Evolutionary conservation across 2,113 vertebrate species (phyloP).

Genomic region (Propithecus coquereli): DNA sequence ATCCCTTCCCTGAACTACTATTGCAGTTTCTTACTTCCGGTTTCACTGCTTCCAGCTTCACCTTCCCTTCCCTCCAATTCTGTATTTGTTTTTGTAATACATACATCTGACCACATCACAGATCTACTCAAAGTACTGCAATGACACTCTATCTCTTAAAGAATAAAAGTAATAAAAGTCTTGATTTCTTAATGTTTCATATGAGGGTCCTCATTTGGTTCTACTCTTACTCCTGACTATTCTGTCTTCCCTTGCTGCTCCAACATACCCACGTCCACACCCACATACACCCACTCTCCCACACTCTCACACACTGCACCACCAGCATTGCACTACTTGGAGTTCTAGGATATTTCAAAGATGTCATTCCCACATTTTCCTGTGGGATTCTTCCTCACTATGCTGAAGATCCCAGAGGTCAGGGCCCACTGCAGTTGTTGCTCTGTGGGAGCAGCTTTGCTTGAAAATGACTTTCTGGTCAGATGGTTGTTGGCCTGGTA

Average conservation of each 20-base stretch:
- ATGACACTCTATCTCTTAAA: not conserved
- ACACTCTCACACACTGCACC: fast-evolving
- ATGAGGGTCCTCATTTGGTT: no score
- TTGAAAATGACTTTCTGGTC: not conserved
- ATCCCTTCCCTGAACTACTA: not conserved
- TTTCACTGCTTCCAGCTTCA: not conserved
- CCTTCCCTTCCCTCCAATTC: not conserved
- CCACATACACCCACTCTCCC: fast-evolving
- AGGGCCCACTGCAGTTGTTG: fast-evolving
- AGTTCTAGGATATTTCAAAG: not conserved
- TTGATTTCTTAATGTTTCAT: not conserved
- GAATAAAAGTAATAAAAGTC: not conserved
- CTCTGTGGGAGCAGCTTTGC: not conserved
- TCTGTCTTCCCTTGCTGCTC: not conserved
- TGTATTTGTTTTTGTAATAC: not conserved
- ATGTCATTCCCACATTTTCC: fast-evolving
- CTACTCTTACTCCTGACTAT: not conserved
- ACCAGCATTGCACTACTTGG: not conserved
- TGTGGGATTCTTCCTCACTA: fast-evolving
- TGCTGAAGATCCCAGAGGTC: fast-evolving
- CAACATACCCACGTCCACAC: fast-evolving
- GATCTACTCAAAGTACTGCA: not conserved
- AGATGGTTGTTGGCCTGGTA: not conserved
- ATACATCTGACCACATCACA: not conserved
- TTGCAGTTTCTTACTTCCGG: fast-evolving